These are phyloP conservation scores for Drosophila repletoides DNA, from an alignment of 1,140 invertebrate species.

Conservation along the genomic window DNA sequence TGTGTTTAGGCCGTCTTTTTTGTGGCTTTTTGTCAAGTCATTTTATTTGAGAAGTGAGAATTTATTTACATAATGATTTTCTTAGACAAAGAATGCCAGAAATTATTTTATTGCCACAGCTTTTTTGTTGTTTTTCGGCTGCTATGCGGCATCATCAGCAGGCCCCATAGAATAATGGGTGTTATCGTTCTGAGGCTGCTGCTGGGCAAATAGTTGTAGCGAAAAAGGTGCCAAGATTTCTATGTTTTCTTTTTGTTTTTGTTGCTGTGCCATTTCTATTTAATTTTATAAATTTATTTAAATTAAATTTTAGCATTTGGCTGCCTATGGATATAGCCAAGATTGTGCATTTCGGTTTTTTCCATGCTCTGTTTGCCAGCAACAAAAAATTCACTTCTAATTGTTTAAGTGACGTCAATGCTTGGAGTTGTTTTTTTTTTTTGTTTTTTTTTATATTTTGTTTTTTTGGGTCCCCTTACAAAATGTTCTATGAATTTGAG, in stretches of 20 bases:
- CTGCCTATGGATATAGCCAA: constrained; percentile 11
- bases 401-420: constrained; percentile 75
- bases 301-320: constrained; percentile 56
- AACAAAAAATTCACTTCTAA: constrained; percentile 42
- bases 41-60: constrained; percentile 77
- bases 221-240: constrained; percentile 74
- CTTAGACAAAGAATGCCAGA: constrained; percentile 75
- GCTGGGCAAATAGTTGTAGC: constrained; percentile 39
- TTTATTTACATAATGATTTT: constrained; percentile 79
- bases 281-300: constrained; percentile 67
- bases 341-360: constrained; percentile 57
- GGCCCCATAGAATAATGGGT: not conserved
- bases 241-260: constrained; percentile 42
- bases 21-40: constrained; percentile 59
- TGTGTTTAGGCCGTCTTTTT: constrained; percentile 13
- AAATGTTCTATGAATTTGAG: constrained; percentile 13
- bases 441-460: constrained; percentile 19
- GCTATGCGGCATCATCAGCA: constrained; percentile 2
- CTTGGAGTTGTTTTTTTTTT: constrained; percentile 22
- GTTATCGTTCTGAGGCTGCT: constrained; percentile 39
- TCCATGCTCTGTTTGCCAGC: constrained; percentile 60
- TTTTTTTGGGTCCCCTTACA: constrained; percentile 51
- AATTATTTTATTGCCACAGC: constrained; percentile 72
- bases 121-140: constrained; percentile 23
- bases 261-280: constrained; percentile 60